Percentiles rank a stretch among this genome's conserved stretches.
Evolutionary conservation across 2,113 vertebrate species (phyloP).

Genomic region (Romanogobio albipinnatus): DNA sequence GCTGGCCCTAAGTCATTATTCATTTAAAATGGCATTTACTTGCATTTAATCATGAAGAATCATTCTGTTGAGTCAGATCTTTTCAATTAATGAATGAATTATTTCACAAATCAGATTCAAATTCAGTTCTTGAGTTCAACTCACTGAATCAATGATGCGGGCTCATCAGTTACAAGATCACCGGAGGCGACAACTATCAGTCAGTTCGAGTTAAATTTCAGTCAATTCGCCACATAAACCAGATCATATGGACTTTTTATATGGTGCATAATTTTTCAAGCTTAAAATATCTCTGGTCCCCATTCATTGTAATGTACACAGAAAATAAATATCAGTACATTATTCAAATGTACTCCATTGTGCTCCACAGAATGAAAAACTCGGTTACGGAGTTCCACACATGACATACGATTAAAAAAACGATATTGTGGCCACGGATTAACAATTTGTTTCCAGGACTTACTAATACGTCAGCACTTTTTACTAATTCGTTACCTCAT

Average conservation of each 20-base stretch:
- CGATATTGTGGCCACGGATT: no score
- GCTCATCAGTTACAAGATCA: not conserved
- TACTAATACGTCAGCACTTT: no score
- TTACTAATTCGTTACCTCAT: no score
- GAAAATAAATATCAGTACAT: not conserved
- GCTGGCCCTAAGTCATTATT: not conserved
- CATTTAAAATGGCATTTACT: not conserved
- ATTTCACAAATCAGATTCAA: not conserved
- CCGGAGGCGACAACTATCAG: not conserved
- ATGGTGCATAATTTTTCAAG: not conserved
- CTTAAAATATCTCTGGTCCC: not conserved
- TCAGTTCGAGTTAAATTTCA: not conserved
- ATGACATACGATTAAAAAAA: no score
- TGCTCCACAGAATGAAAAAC: not conserved
- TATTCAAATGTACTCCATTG: not conserved
- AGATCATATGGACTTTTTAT: not conserved
- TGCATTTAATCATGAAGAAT: not conserved
- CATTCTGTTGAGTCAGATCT: not conserved
- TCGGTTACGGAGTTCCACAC: no score
- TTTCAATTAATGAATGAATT: not conserved
- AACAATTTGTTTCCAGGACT: no score
- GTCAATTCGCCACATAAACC: not conserved
- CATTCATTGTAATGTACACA: not conserved
- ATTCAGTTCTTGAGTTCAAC: not conserved
- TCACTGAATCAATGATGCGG: not conserved